Evolutionary conservation across 37 sponge, comb jelly and placozoan genomes (phyloP).

Genomic region (Crambe crambe): DNA sequence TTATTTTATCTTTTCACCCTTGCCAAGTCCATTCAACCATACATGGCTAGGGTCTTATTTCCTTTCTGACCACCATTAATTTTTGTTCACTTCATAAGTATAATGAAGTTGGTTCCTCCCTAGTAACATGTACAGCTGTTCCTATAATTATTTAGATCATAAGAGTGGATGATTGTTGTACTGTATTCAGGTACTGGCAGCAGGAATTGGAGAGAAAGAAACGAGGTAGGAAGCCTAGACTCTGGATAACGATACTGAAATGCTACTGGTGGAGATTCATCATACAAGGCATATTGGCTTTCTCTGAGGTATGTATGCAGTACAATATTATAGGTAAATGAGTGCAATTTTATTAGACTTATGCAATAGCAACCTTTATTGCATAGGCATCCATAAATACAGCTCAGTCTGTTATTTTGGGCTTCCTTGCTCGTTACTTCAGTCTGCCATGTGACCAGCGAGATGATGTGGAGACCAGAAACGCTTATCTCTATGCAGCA

Average conservation of each 20-base stretch:
- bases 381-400: conserved; percentile 19
- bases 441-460: conserved; percentile 6
- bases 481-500: conserved; percentile 69
- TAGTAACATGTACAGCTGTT: too few species aligned
- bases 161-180: too few species aligned
- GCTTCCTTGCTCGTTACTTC: conserved; percentile 62
- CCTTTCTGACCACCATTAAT: too few species aligned
- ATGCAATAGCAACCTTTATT: too few species aligned
- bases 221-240: conserved; percentile 29
- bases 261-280: conserved; percentile 46
- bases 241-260: conserved; percentile 53
- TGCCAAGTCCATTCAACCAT: too few species aligned
- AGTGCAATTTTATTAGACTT: background rate
- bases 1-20: too few species aligned
- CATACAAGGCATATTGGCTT: conserved; percentile 19
- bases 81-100: too few species aligned
- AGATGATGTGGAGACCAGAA: conserved; percentile 31
- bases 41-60: too few species aligned
- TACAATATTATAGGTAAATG: too few species aligned
- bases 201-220: conserved; percentile 29
- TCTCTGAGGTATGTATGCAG: conserved; percentile 30
- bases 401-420: conserved; percentile 64
- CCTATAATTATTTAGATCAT: too few species aligned
- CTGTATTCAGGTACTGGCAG: conserved; percentile 41
- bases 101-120: too few species aligned